Evolutionary conservation across 2,888 invertebrate genomes (phyloP).

Genomic region (Drosophila borborema): DNA sequence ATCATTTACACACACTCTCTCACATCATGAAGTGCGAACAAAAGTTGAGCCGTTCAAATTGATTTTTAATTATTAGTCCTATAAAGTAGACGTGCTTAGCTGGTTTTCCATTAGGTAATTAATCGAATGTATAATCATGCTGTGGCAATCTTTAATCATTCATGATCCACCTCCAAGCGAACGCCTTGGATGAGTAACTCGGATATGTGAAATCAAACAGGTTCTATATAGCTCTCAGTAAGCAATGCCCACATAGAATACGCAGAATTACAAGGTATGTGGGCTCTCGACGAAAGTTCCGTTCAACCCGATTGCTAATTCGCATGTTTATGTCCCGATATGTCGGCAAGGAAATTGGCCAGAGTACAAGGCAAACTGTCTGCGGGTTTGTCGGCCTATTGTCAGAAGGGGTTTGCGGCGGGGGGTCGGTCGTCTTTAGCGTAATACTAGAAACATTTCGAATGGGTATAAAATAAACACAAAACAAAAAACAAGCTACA

Average conservation of each 20-base stretch:
- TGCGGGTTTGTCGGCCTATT: conserved; percentile 57
- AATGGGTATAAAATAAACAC: conserved; percentile 76
- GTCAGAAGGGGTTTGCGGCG: conserved; percentile 1
- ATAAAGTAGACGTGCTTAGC: neutral
- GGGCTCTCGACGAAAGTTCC: conserved; percentile 33
- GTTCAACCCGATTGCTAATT: conserved; percentile 53
- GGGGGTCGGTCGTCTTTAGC: conserved; percentile 30
- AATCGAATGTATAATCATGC: conserved; percentile 49
- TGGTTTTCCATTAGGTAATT: conserved; percentile 25
- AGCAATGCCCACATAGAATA: conserved; percentile 8
- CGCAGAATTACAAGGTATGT: conserved; percentile 13
- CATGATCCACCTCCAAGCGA: neutral
- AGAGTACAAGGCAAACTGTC: conserved; percentile 54
- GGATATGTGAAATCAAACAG: conserved; percentile 21
- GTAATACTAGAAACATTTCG: conserved; percentile 60
- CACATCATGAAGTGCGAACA: conserved; percentile 25
- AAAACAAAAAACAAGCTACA: conserved; percentile 58
- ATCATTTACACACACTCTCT: neutral
- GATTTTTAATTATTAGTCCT: conserved; percentile 14
- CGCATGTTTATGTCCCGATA: conserved; percentile 64
- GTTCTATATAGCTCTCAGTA: conserved; percentile 21
- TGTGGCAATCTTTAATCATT: conserved; percentile 13
- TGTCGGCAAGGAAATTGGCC: conserved; percentile 75
- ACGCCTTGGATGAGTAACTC: conserved; percentile 29
- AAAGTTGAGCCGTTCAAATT: conserved; percentile 15